Conservation (phyloP, 2,888 invertebrate genomes). For the Eupeodes latifasciatus region DNA sequence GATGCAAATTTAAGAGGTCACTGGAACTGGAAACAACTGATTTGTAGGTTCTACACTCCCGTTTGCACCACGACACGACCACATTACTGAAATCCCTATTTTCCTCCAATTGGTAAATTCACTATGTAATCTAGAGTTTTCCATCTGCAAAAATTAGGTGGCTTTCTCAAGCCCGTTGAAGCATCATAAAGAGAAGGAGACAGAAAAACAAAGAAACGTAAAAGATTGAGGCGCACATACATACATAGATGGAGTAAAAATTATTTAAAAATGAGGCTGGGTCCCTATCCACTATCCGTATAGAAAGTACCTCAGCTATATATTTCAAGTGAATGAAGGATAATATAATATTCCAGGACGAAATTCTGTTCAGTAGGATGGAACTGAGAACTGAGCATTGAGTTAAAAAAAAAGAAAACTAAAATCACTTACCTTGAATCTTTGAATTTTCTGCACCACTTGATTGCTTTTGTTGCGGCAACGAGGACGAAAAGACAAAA, state of each 20-base stretch:
- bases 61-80: background rate
- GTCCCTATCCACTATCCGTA: background rate
- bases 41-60: no score
- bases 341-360: constrained; percentile 28
- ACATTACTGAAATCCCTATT: constrained; percentile 49
- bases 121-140: constrained; percentile 45
- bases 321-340: constrained; percentile 22
- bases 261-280: constrained; percentile 54
- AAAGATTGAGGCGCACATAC: constrained; percentile 28
- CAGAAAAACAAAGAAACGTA: constrained; percentile 1
- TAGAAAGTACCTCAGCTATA: constrained; percentile 8
- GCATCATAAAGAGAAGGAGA: background rate
- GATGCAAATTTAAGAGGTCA: constrained; percentile 57
- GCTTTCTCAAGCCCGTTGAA: constrained; percentile 11
- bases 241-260: constrained; percentile 55
- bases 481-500: constrained; percentile 29
- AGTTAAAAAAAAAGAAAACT: background rate
- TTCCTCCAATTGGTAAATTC: constrained; percentile 6
- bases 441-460: constrained; percentile 71
- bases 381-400: background rate
- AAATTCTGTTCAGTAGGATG: constrained; percentile 36
- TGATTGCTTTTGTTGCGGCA: constrained; percentile 68
- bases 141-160: constrained; percentile 47
- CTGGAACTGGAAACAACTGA: background rate
- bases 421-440: constrained; percentile 60